Evolutionary conservation across 35 echinoderm and acorn worm species (phyloP), one percentile per base, ranked within the genome.

Genomic region (Ophioderma brevispina): DNA sequence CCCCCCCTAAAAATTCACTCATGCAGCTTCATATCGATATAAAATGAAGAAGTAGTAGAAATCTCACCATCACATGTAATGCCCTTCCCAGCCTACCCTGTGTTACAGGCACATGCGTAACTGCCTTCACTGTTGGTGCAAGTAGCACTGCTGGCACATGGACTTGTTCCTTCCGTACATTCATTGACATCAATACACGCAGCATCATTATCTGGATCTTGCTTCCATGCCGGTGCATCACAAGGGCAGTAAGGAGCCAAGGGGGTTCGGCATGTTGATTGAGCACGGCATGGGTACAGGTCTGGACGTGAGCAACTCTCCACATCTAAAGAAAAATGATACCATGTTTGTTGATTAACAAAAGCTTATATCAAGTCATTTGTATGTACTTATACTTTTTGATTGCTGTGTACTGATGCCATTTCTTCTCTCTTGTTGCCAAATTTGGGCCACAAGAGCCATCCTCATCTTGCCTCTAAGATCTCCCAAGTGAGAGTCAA

Each of bases 111-210:
- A 81, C 94, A 95, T 8, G 85, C 85, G 43, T 84, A 95, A 40
- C 85, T 89, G 23, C 94, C 94, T 11, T 63, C 80, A 35, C 63
- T 92, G 33, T 95, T 87, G 10, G 80, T 89, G 75, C 94, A 95
- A 1, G 81, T 90, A 2, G 94, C 79, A 41, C 28, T 33, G 11
- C 33, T 59, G 41, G 88, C 85, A 50, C 94, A 95, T 5, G 34
- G 11, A 83, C 88, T 84, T 1, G 89, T 87, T 21, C 89, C 89
- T 1, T 40, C 39, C 23, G 82, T 39, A 78, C 94, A 95, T 79
- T 95, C 94, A 89, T 95, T 80, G 3, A 92, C 64, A 75, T 95
- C 92, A 90, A 49, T 35, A 13, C 59, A 70, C 1, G 23, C 28
- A 15, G 15, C 2, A 70, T 18, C 3, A 25, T 18, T 25, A 18